phyloP scores from a whole-genome alignment of 2,113 vertebrate genomes.

The Pycnonotus jocosus region DNA sequence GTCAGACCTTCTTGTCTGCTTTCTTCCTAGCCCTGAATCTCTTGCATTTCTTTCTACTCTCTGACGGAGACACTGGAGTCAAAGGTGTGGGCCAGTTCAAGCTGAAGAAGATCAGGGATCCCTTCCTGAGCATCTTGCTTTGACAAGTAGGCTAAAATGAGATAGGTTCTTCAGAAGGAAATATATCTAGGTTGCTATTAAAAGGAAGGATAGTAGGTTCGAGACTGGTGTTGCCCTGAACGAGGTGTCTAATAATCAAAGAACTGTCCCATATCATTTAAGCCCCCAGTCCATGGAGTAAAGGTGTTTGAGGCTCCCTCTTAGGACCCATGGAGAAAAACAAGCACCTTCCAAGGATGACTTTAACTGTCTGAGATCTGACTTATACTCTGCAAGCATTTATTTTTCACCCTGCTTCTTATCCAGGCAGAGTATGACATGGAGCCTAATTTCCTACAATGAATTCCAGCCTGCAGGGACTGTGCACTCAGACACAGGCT shows the following conservation, averaged over 20 bases:
- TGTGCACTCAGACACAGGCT: neutral
- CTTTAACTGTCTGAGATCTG: neutral
- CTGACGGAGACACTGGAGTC: neutral
- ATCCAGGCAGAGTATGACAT: neutral
- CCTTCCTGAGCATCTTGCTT: neutral
- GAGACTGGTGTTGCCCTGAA: neutral
- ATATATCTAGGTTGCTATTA: neutral
- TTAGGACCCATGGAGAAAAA: neutral
- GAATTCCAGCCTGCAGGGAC: neutral
- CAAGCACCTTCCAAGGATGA: neutral
- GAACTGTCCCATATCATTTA: neutral
- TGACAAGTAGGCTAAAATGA: neutral
- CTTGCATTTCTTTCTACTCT: neutral
- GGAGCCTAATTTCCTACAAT: neutral
- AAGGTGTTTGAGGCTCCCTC: neutral
- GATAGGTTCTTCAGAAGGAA: neutral
- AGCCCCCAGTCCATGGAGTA: accelerated
- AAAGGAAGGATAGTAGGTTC: neutral
- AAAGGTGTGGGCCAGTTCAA: neutral
- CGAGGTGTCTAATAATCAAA: neutral
- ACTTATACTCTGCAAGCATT: neutral
- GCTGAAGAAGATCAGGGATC: neutral
- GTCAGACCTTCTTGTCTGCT: neutral
- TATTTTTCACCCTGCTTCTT: neutral
- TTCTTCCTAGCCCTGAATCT: neutral